Percentiles rank a stretch among this genome's conserved stretches.
Evolutionary conservation across 2,113 vertebrate species (phyloP).

Genomic region (Typhlomys cinereus): DNA sequence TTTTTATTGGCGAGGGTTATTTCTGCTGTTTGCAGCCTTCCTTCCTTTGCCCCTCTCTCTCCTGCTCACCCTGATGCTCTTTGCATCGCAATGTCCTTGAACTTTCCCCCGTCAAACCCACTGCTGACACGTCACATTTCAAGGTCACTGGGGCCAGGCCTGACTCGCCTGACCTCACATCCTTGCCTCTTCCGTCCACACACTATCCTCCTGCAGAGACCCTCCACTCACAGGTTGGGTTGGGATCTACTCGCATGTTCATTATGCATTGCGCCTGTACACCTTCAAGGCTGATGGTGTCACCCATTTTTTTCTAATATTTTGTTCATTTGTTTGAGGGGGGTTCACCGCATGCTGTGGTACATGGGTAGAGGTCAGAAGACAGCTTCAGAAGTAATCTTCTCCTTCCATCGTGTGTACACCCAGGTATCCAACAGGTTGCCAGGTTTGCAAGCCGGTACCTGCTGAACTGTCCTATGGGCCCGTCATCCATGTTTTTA

Average conservation of each 20-base stretch:
- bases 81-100: neutral
- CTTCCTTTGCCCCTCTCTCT: neutral
- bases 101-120: neutral
- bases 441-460: too few relatives aligned
- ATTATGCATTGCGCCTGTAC: neutral
- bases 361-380: too few relatives aligned
- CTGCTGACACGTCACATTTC: neutral
- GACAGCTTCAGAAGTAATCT: too few relatives aligned
- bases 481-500: neutral
- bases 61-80: neutral
- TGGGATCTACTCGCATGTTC: too few relatives aligned
- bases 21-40: constrained; percentile 39
- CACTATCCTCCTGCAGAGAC: neutral
- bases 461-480: too few relatives aligned
- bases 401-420: too few relatives aligned
- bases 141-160: neutral
- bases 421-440: too few relatives aligned
- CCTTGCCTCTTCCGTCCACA: neutral
- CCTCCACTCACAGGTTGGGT: too few relatives aligned
- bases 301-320: too few relatives aligned
- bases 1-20: constrained; percentile 55
- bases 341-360: too few relatives aligned
- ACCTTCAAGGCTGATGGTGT: neutral
- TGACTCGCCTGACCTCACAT: neutral
- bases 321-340: too few relatives aligned